Conservation (phyloP, 2,113 vertebrate species). For the Otus sunia region DNA sequence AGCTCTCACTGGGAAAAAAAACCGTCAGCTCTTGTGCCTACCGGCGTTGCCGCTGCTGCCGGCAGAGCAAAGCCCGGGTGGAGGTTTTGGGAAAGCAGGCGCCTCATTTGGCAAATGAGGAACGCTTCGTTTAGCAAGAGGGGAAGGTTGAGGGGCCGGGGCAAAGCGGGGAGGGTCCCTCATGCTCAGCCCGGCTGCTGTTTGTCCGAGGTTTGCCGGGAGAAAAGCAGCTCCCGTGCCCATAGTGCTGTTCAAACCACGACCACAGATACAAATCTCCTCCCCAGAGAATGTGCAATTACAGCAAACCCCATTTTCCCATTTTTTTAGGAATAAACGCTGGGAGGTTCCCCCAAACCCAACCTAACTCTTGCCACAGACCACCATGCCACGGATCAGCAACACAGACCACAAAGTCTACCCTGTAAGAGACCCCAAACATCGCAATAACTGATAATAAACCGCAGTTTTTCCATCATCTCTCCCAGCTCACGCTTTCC, state of each 20-base stretch:
- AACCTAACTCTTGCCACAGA: neutral
- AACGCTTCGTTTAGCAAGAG: fast-evolving
- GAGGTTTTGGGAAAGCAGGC: neutral
- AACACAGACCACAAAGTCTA: fast-evolving
- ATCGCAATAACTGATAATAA: fast-evolving
- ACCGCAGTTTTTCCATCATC: neutral
- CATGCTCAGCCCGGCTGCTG: fast-evolving
- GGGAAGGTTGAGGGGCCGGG: neutral
- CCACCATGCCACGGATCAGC: neutral
- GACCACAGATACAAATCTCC: neutral
- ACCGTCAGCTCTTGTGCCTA: neutral
- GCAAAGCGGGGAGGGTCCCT: neutral
- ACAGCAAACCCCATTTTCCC: neutral
- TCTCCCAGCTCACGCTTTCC: fast-evolving
- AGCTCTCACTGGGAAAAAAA: neutral
- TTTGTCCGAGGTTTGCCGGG: fast-evolving
- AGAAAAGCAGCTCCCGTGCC: neutral
- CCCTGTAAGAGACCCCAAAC: neutral
- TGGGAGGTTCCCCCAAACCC: neutral
- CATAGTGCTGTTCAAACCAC: fast-evolving
- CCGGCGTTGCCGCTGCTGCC: neutral
- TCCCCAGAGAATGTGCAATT: fast-evolving
- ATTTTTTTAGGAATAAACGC: neutral
- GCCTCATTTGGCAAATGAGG: neutral
- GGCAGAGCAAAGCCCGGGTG: neutral